Conservation (phyloP, 1,140 invertebrate genomes). For the Medauroidea extradentata region DNA sequence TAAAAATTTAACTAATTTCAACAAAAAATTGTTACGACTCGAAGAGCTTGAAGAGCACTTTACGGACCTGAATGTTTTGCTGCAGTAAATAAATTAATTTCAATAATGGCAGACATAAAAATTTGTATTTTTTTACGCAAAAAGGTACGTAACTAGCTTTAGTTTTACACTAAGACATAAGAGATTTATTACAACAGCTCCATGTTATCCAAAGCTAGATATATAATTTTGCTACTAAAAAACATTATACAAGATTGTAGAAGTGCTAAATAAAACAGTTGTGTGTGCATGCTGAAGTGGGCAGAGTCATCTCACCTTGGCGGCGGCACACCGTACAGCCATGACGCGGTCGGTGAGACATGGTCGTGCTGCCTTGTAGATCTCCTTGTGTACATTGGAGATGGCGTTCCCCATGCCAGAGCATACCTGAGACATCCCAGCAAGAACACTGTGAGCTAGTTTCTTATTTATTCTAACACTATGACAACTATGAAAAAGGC, state of each 20-base stretch:
- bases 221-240: background rate
- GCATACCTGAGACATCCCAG: constrained; percentile 52
- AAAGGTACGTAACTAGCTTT: no score
- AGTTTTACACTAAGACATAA: background rate
- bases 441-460: background rate
- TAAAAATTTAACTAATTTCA: no score
- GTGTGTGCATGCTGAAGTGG: no score
- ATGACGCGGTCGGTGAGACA: constrained; percentile 86
- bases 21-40: no score
- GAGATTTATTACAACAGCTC: background rate
- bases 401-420: constrained; percentile 86
- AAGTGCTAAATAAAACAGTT: background rate
- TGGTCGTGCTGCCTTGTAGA: constrained; percentile 82
- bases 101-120: no score
- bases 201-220: background rate
- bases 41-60: no score
- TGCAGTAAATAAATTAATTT: no score
- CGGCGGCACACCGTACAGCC: constrained; percentile 83
- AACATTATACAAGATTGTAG: background rate
- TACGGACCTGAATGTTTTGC: no score
- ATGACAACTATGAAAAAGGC: no score
- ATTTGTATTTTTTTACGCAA: no score
- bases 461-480: no score
- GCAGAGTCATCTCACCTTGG: constrained; percentile 66
- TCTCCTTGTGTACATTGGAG: constrained; percentile 82